Percentiles rank a stretch among this genome's conserved stretches.
These are phyloP conservation scores for Tetranychus urticae DNA, from an alignment of 1,140 invertebrate species.

Conservation along the genomic window DNA sequence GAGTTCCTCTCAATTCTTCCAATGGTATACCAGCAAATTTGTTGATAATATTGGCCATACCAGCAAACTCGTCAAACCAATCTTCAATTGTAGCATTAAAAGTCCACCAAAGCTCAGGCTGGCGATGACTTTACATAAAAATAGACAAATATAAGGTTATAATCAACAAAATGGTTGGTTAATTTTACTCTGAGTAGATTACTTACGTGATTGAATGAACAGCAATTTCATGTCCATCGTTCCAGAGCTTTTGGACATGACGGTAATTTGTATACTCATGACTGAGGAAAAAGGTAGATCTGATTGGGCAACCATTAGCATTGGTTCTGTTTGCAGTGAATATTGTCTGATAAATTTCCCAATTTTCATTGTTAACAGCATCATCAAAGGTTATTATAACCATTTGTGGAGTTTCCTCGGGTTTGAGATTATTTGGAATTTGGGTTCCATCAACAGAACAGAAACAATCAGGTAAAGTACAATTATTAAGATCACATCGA, in stretches of 20 bases:
- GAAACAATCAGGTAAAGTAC: constrained; percentile 69
- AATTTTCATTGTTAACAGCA: constrained; percentile 77
- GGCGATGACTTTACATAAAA: constrained; percentile 28
- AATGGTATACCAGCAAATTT: constrained; percentile 75
- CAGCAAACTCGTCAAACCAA: constrained; percentile 85
- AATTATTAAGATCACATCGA: constrained; percentile 65
- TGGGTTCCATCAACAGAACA: constrained; percentile 74
- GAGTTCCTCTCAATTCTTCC: constrained; percentile 26
- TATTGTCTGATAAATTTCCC: constrained; percentile 50
- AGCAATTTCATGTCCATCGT: constrained; percentile 73
- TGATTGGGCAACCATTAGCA: constrained; percentile 77
- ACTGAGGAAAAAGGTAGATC: constrained; percentile 77
- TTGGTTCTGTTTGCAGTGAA: constrained; percentile 12
- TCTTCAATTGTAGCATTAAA: constrained; percentile 55
- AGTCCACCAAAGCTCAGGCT: constrained; percentile 35
- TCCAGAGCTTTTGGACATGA: constrained; percentile 63
- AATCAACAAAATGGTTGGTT: too few relatives aligned
- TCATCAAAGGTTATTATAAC: constrained; percentile 83
- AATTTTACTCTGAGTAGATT: too few relatives aligned
- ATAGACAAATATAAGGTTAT: too few relatives aligned
- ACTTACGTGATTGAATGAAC: constrained; percentile 61
- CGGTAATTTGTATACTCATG: constrained; percentile 92
- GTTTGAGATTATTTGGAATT: constrained; percentile 40
- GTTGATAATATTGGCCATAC: constrained; percentile 55
- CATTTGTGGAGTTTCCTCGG: constrained; percentile 70